Evolutionary conservation across 2,113 vertebrate species (phyloP).

Genomic region (sheep (Ovis aries)): ARS-UI_Ramb_v3.0 NC_056069.1:57376501-57377000

Average conservation of each 20-base stretch:
- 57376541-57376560: no score
- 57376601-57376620: neutral
- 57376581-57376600: neutral
- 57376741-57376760: neutral
- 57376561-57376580: no score
- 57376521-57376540: neutral
- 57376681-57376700: neutral
- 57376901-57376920: neutral
- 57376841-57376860: neutral
- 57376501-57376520: neutral
- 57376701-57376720: neutral
- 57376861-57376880: neutral
- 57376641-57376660: neutral
- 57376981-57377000: neutral
- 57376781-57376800: neutral
- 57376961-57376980: neutral
- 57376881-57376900: neutral
- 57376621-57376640: neutral
- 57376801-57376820: neutral
- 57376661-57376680: neutral
- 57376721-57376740: neutral
- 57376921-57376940: neutral
- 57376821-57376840: neutral
- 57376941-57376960: neutral
- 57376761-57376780: neutral